These are phyloP conservation scores for Varecia variegata DNA, from an alignment of 2,797 vertebrate species.

Conservation along the genomic window DNA sequence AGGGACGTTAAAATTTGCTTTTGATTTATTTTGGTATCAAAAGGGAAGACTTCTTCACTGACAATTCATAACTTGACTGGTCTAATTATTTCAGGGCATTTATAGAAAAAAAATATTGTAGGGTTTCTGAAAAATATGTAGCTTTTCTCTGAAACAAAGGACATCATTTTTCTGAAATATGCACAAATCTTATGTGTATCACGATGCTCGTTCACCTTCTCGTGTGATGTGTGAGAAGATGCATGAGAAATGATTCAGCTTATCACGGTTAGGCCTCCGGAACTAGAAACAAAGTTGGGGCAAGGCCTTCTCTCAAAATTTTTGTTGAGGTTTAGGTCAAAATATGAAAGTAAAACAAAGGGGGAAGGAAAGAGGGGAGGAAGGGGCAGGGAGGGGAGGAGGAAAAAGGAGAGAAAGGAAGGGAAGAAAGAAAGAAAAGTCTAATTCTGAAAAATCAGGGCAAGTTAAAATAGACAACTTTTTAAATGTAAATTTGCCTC, in stretches of 20 bases:
- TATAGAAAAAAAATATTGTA: neutral
- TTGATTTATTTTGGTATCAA: neutral
- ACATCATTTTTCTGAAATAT: neutral
- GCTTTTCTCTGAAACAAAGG: neutral
- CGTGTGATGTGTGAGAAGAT: fast-evolving
- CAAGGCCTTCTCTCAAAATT: neutral
- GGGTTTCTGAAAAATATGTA: neutral
- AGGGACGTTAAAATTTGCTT: neutral
- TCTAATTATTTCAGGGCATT: neutral
- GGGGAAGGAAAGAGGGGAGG: neutral
- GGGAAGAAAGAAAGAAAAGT: neutral
- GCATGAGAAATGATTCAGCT: fast-evolving
- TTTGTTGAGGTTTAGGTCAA: neutral
- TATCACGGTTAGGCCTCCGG: neutral
- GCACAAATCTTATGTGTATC: neutral
- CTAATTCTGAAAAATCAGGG: neutral
- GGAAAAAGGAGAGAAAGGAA: neutral
- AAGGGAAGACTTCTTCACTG: neutral
- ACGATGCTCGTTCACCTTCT: neutral
- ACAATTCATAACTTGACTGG: neutral
- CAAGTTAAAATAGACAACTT: neutral
- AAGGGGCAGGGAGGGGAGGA: neutral
- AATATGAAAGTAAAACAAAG: neutral
- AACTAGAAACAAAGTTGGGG: neutral
- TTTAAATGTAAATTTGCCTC: neutral